Conservation (phyloP, 2,113 vertebrate species). For the Phaethornis superciliosus region DNA sequence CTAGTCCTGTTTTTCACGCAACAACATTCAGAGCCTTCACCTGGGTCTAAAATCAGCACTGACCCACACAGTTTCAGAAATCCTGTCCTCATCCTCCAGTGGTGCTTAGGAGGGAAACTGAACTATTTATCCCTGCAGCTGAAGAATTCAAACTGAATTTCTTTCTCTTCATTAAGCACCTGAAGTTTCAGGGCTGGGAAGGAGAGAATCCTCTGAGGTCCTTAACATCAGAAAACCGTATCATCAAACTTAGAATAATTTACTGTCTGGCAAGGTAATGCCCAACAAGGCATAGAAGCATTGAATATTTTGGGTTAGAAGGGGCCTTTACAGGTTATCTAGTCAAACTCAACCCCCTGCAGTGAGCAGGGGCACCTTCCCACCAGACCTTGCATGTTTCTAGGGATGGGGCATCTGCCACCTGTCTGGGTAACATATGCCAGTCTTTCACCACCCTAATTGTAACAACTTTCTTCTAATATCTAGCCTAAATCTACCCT, state of each 20-base stretch:
- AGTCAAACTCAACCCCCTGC: too few species aligned
- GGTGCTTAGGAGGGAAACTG: neutral
- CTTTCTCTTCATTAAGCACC: neutral
- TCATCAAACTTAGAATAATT: neutral
- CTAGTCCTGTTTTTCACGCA: neutral
- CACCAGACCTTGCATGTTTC: too few species aligned
- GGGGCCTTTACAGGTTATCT: too few species aligned
- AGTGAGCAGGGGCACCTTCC: too few species aligned
- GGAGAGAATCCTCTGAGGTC: accelerated
- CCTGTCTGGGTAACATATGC: too few species aligned
- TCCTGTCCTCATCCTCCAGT: neutral
- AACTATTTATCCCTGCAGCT: neutral
- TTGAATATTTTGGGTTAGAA: too few species aligned
- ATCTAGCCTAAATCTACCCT: neutral
- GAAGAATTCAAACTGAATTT: neutral
- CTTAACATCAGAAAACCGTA: neutral
- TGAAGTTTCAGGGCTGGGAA: neutral
- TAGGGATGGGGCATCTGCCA: too few species aligned
- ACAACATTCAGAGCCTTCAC: neutral
- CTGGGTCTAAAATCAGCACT: neutral
- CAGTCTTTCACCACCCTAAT: too few species aligned
- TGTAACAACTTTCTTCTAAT: too few species aligned
- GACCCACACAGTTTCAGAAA: neutral
- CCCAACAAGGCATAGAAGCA: neutral
- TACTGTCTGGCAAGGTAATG: neutral